Evolutionary conservation across 2,888 invertebrate genomes (phyloP).

Genomic region (Stramonita haemastoma): DNA sequence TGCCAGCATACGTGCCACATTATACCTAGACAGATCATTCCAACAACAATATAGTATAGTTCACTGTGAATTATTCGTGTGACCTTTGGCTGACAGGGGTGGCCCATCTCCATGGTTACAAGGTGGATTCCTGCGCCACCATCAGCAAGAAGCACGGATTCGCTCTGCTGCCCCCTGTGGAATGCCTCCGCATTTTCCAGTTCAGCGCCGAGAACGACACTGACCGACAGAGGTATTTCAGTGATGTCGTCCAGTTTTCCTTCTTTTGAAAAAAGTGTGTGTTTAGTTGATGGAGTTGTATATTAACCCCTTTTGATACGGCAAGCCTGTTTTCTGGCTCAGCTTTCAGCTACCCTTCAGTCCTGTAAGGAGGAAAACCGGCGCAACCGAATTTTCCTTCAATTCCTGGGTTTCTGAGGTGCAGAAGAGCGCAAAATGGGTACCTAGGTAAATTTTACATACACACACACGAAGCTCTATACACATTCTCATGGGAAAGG

Average conservation of each 20-base stretch:
- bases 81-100: conserved; percentile 82
- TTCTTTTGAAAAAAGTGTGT: neutral
- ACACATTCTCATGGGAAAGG: too few relatives aligned
- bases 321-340: too few relatives aligned
- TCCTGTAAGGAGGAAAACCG: too few relatives aligned
- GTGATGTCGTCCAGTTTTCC: neutral
- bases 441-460: too few relatives aligned
- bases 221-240: conserved; percentile 91
- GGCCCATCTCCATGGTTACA: conserved; percentile 95
- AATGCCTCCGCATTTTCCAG: conserved; percentile 91
- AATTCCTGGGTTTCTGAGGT: too few relatives aligned
- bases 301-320: too few relatives aligned
- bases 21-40: too few relatives aligned
- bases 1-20: too few relatives aligned
- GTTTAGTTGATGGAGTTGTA: neutral
- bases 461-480: too few relatives aligned
- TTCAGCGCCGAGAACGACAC: conserved; percentile 96
- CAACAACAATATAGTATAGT: neutral
- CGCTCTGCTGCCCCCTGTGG: conserved; percentile 92
- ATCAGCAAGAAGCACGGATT: conserved; percentile 95
- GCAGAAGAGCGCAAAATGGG: too few relatives aligned
- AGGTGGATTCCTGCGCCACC: conserved; percentile 86
- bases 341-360: too few relatives aligned
- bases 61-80: neutral
- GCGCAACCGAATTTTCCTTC: too few relatives aligned